Evolutionary conservation across 1,140 invertebrate species (phyloP), one percentile per base, ranked within the genome.

Genomic region (Drosophila truncata): DNA sequence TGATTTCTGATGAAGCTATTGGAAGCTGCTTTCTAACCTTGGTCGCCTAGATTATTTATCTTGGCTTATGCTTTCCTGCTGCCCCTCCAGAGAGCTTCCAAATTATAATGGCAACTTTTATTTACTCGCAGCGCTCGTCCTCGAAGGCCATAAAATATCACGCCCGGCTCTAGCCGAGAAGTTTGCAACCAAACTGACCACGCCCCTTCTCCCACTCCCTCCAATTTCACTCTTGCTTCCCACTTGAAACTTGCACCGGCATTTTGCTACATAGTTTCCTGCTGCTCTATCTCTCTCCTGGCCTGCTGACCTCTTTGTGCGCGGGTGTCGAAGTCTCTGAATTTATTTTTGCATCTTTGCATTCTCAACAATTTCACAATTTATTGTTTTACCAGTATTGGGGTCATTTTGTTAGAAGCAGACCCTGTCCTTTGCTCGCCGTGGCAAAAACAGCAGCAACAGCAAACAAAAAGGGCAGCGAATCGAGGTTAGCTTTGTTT

Each of bases 271-370:
- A 49, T 10, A 75, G 66, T 76, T 44, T 46, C 63, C 58, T 65
- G 46, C 66, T 50, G 49, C 27, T 39, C 66, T 47, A 27, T 67
- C 41, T 37, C 41, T 37, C 49, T 27, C 49, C 35, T 44, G 41
- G 41, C 59, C 31, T 33, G 58, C 60, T 78, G 77, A 65, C 75
- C 74, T 52, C 63, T 76, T 66, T 85, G 59, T 65, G 63, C 57
- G 80, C 59, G 78, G 72, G 80, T 72, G 80, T 81, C 73, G 78
- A 84, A 90, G 67, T 61, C 77, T 70, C 66, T 67, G 67, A 90
- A 88, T 88, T 81, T 90, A 90, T 88, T 90, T 78, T 84, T 88
- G 84, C 84, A 88, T 88, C 85, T 76, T 80, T 84, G 82, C 83
- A 72, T 79, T 87, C 69, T 65, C 78, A 78, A 85, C 78, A 58